Base-by-base conservation (phyloP, 2,113 vertebrate genomes). In the Halcyon senegalensis region DNA sequence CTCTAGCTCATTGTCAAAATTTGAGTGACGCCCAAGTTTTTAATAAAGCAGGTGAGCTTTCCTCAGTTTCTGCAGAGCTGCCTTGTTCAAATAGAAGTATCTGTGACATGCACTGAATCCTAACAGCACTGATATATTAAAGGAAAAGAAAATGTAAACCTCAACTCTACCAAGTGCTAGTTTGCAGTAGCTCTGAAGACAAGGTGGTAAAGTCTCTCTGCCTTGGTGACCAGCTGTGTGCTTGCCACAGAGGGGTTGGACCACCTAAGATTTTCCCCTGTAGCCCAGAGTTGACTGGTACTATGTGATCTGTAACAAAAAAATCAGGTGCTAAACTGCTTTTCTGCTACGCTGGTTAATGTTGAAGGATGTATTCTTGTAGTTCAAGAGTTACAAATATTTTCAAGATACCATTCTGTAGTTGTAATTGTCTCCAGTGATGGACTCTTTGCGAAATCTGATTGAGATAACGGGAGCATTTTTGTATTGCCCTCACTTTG, bases 71-170 rank as follows among this genome's bases (percentile, higher is more conserved):
- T 31, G 23, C 31, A 51, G 39, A 74, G 33, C 25, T 84, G 44
- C 28, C 59, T 37, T 5, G 10, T 11, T 87, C 59, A 81, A 68
- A 64, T 2, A 72, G 20, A 59, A 67, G 7, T 59, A 86, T 37
- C 63, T 1, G 0, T 55, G 12, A 4, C 1, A 44, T 19, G 12
- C 6, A 3, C 4, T 75, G 35, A 15, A 37, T 41, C 35, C 2
- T 3, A 59, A 30, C 24, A 78, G 13, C 35, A 63, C 13, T 55
- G 43, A 28, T 24, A n/a, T 0, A 37, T 62, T 31, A 43, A 55
- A 67, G 35, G 10, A 48, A 55, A 48, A 67, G 33, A 8, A 48
- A 68, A 55, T 12, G 51, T 48, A 62, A 46, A 53, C 16, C 7
- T 48, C 55, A 25, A 51, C 5, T 44, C 15, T 75, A 7, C 27